These are phyloP conservation scores for Andrena cerasifolii DNA, from an alignment of 1,140 invertebrate species.

Conservation along the genomic window DNA sequence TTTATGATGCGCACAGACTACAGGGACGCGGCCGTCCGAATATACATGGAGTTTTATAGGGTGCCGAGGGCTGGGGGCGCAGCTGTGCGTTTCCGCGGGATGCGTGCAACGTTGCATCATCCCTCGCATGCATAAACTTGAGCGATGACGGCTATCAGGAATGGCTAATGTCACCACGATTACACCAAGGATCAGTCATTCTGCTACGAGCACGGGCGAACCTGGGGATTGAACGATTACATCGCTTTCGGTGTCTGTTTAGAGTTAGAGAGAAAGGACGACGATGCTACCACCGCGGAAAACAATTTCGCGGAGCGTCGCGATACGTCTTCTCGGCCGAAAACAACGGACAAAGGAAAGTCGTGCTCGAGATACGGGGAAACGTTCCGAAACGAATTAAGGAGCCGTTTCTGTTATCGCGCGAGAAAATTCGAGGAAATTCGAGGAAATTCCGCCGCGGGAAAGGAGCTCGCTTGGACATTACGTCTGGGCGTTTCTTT, in stretches of 20 bases:
- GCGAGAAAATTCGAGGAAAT: no score
- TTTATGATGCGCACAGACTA: background rate
- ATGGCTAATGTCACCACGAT: slow-evolving; percentile 1
- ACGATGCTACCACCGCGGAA: background rate
- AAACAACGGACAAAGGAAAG: background rate
- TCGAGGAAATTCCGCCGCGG: background rate
- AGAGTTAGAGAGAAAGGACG: background rate
- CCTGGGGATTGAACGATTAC: background rate
- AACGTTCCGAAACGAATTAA: background rate
- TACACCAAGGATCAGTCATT: slow-evolving; percentile 17
- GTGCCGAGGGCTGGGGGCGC: background rate
- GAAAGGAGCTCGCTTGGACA: background rate
- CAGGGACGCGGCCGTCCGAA: background rate
- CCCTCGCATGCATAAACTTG: slow-evolving; percentile 9
- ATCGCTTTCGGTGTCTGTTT: background rate
- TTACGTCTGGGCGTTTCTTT: background rate
- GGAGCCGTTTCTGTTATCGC: slow-evolving; percentile 12
- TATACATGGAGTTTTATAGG: slow-evolving; percentile 14
- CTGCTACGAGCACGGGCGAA: background rate
- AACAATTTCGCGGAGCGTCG: slow-evolving; percentile 1
- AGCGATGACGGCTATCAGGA: slow-evolving; percentile 23
- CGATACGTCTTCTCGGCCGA: slow-evolving; percentile 4
- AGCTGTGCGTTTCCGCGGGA: slow-evolving; percentile 22
- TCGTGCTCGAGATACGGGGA: background rate
- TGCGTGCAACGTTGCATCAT: slow-evolving; percentile 9